Evolutionary conservation across 2,888 invertebrate genomes (phyloP).

Genomic region (Protonemura montana): DNA sequence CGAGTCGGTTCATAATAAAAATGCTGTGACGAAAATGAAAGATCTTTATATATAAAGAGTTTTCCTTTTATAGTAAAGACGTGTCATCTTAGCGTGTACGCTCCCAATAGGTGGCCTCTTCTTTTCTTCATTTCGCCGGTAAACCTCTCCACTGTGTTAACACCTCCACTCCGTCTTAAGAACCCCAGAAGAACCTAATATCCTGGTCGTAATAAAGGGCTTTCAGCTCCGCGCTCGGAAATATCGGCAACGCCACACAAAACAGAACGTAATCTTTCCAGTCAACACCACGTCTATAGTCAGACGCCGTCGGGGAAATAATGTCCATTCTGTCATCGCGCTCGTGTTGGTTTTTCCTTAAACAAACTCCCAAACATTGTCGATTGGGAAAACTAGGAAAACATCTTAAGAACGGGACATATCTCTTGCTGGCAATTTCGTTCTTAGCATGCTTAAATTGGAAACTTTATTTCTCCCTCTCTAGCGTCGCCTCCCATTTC

Average conservation of each 20-base stretch:
- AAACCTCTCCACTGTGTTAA: conserved; percentile 34
- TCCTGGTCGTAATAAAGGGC: conserved; percentile 35
- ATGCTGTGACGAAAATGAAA: conserved; percentile 9
- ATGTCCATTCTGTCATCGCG: not conserved
- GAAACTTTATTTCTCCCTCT: not conserved
- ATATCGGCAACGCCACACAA: not conserved
- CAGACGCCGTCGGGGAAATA: not conserved
- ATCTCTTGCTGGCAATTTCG: not conserved
- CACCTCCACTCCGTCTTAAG: conserved; percentile 15
- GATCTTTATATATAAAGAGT: conserved; percentile 20
- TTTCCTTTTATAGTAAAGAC: conserved; percentile 30
- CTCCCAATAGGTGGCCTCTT: conserved; percentile 13
- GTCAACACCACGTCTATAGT: not conserved
- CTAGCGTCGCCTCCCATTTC: too few relatives aligned
- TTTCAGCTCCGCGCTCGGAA: not conserved
- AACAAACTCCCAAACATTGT: not conserved
- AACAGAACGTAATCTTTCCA: conserved; percentile 14
- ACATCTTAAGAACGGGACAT: not conserved
- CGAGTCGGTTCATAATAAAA: not conserved
- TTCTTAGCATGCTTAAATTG: not conserved
- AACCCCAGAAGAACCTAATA: conserved; percentile 23
- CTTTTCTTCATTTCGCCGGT: conserved; percentile 21
- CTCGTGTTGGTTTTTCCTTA: not conserved
- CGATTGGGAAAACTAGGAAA: not conserved
- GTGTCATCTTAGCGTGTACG: conserved; percentile 24